These are phyloP conservation scores for Coremacera marginata DNA, from an alignment of 2,888 invertebrate species.

Conservation along the genomic window DNA sequence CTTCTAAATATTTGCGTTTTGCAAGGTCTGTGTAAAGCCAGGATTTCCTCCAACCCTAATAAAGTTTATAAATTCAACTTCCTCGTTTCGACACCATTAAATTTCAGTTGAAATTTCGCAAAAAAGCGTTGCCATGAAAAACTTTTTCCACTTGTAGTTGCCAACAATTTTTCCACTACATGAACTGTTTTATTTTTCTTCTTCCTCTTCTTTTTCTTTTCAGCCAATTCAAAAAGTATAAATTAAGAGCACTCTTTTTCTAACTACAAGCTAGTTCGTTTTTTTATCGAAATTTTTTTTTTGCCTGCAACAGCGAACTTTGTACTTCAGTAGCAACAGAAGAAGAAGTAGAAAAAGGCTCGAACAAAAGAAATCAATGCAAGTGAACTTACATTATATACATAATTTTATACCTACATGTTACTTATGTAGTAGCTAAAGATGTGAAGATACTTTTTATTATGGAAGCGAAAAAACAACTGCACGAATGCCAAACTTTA, in stretches of 20 bases:
- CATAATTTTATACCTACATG: too few relatives aligned
- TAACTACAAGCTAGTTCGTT: background rate
- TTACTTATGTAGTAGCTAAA: background rate
- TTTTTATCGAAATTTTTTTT: too few relatives aligned
- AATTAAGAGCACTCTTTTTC: background rate
- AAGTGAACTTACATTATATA: background rate
- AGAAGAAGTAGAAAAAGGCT: constrained; percentile 29
- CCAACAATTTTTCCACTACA: constrained; percentile 9
- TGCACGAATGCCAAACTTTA: constrained; percentile 57
- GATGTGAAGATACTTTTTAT: background rate
- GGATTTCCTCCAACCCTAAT: too few relatives aligned
- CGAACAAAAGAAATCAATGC: constrained; percentile 2
- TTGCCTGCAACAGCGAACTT: too few relatives aligned
- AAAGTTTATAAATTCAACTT: too few relatives aligned
- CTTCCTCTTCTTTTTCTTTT: background rate
- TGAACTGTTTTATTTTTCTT: background rate
- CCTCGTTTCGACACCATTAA: too few relatives aligned
- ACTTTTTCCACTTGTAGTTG: constrained; percentile 6
- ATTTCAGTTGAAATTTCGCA: too few relatives aligned
- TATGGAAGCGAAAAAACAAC: background rate
- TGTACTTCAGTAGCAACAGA: background rate
- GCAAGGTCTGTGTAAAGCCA: too few relatives aligned
- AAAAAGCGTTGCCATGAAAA: background rate
- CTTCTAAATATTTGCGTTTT: too few relatives aligned
- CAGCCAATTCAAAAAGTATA: background rate